Percentiles rank a stretch among this genome's conserved stretches.
Conservation (phyloP, 2,888 invertebrate genomes). For the Drosophila aldrichi region DNA sequence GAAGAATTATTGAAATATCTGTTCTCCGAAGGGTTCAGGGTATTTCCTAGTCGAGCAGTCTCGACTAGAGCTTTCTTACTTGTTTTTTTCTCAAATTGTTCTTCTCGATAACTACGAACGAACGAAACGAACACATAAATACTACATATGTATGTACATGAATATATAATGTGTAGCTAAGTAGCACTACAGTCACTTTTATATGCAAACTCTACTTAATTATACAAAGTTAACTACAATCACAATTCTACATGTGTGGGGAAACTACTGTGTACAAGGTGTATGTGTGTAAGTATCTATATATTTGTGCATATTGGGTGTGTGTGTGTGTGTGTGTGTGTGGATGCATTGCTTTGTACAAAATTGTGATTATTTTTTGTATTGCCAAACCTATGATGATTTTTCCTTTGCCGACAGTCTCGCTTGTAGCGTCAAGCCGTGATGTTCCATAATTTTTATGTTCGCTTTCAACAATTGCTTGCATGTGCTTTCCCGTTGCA, state of each 20-base stretch:
- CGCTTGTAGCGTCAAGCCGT: slow-evolving; percentile 58
- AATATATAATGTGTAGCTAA: slow-evolving; percentile 6
- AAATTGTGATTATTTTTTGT: slow-evolving; percentile 66
- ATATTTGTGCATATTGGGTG: slow-evolving; percentile 3
- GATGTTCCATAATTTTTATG: slow-evolving; percentile 72
- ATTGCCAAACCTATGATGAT: slow-evolving; percentile 86
- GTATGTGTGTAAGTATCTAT: not conserved
- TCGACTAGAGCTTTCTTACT: no score
- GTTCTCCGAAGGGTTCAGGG: no score
- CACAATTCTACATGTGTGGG: not conserved
- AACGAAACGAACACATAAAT: slow-evolving; percentile 23
- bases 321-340: slow-evolving; percentile 25
- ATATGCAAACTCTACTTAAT: slow-evolving; percentile 27
- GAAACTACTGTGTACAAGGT: slow-evolving; percentile 23
- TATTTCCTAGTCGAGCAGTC: no score
- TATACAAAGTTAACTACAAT: slow-evolving; percentile 21
- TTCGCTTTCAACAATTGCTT: slow-evolving; percentile 82
- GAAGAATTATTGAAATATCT: no score
- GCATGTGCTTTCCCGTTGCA: slow-evolving; percentile 72
- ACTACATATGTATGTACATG: not conserved
- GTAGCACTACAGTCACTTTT: slow-evolving; percentile 39
- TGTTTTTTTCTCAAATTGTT: not conserved
- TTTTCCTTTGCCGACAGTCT: slow-evolving; percentile 85
- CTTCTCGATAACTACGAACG: not conserved
- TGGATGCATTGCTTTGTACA: slow-evolving; percentile 66